Evolutionary conservation across 2,888 invertebrate species (phyloP).

Genomic region (Falcaria lacertinaria): DNA sequence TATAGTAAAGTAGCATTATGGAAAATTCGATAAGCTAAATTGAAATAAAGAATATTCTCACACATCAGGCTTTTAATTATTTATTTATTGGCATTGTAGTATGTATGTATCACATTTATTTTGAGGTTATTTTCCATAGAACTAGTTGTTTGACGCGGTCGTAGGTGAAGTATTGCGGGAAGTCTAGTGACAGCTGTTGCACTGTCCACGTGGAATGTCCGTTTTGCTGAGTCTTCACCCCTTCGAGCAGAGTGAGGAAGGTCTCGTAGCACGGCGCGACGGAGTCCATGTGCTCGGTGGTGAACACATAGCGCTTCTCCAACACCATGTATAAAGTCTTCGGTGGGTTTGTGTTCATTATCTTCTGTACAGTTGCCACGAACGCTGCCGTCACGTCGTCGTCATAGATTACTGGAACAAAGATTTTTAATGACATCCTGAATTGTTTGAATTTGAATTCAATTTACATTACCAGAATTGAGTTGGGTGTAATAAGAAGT

Average conservation of each 20-base stretch:
- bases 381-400: slow-evolving; percentile 90
- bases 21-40: slow-evolving; percentile 17
- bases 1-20: background rate
- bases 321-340: slow-evolving; percentile 86
- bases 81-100: too few species aligned
- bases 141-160: slow-evolving; percentile 88
- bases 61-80: slow-evolving; percentile 5
- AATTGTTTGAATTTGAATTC: too few species aligned
- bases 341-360: slow-evolving; percentile 80
- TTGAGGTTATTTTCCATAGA: slow-evolving; percentile 83
- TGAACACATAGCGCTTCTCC: slow-evolving; percentile 93
- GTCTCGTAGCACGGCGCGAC: slow-evolving; percentile 94
- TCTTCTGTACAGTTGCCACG: slow-evolving; percentile 83
- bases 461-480: too few species aligned
- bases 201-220: slow-evolving; percentile 74
- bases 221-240: slow-evolving; percentile 66
- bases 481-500: too few species aligned
- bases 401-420: slow-evolving; percentile 88
- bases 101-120: slow-evolving; percentile 43
- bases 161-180: slow-evolving; percentile 90
- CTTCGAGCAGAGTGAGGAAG: slow-evolving; percentile 82
- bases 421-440: slow-evolving; percentile 1
- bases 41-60: slow-evolving; percentile 28
- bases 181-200: slow-evolving; percentile 83
- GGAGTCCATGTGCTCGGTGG: slow-evolving; percentile 87